Evolutionary conservation across 1,140 invertebrate genomes (phyloP), one percentile per base, ranked within the genome.

Genomic region (Magallana ariakensis): DNA sequence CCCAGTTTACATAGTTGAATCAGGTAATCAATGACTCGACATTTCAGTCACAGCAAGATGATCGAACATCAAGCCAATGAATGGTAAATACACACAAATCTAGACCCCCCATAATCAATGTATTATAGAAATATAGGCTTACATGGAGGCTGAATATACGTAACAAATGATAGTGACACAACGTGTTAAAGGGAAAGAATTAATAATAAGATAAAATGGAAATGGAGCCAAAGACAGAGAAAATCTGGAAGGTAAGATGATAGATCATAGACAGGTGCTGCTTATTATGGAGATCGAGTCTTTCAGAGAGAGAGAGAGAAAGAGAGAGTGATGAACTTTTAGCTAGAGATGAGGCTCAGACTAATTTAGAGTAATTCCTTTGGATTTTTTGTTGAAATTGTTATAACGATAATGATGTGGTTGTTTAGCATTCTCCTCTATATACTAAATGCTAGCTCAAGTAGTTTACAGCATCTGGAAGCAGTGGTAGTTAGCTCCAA

Each of bases 1-100:
- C 33, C 33, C 3, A 46, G 5, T 46, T 70, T 33, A 5, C 66
- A 7, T 9, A 0, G 10, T 75, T 4, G 26, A 19, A 75, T 75
- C 66, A 75, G 66, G 66, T 75, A 75, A 75, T 75, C 66, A 75
- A 75, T 75, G 66, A 26, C 66, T 75, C 33, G 33, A 46, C 66
- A 46, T 75, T 75, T 19, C 66, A 75, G 58, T n/a, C 11, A 15
- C 58, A 75, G 66, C 66, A 75, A 75, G 22, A n/a, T n/a, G n/a
- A n/a, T n/a, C n/a, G n/a, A 26, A 26, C 66, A 46, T 46, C 33
- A 75, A 26, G 19, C 66, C 4, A 46, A 22, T 75, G 66, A 75
- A 75, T 75, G 26, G 66, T 75, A 75, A 75, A 75, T 75, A 46
- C 22, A 26, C 22, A 46, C 33, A 46, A 46, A 46, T 46, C 33